Evolutionary conservation across 2,113 vertebrate genomes (phyloP).

Genomic region (Chrysemys picta): DNA sequence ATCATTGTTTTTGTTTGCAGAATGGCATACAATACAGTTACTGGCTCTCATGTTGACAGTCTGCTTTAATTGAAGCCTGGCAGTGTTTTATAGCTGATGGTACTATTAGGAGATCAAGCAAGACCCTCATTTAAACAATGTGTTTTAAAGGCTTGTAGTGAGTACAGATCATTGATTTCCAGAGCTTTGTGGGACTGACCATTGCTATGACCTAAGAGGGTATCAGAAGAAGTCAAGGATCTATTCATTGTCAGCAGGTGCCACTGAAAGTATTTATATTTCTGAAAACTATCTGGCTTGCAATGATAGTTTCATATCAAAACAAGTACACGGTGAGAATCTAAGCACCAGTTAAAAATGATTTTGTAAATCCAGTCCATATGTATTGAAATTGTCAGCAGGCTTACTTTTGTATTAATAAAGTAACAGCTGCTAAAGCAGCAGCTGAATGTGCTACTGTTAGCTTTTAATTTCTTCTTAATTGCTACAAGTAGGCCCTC

Average conservation of each 20-base stretch:
- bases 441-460: neutral
- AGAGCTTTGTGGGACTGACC: neutral
- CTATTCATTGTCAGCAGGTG: neutral
- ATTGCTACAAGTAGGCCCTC: neutral
- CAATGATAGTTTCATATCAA: neutral
- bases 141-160: neutral
- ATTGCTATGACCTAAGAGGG: neutral
- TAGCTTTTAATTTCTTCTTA: slow-evolving; percentile 2
- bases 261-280: neutral
- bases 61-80: neutral
- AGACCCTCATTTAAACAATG: neutral
- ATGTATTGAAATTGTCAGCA: neutral
- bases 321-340: neutral
- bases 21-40: neutral
- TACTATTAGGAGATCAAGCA: neutral
- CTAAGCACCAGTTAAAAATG: neutral
- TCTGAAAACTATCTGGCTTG: neutral
- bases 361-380: neutral
- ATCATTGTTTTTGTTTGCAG: neutral
- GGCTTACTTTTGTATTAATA: slow-evolving; percentile 2
- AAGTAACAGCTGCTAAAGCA: neutral
- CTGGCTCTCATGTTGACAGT: neutral
- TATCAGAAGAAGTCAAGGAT: neutral
- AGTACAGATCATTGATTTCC: neutral
- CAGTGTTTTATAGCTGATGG: neutral